Base-by-base conservation (phyloP, 2,113 vertebrate species). In the Corythornis vintsioides region DNA sequence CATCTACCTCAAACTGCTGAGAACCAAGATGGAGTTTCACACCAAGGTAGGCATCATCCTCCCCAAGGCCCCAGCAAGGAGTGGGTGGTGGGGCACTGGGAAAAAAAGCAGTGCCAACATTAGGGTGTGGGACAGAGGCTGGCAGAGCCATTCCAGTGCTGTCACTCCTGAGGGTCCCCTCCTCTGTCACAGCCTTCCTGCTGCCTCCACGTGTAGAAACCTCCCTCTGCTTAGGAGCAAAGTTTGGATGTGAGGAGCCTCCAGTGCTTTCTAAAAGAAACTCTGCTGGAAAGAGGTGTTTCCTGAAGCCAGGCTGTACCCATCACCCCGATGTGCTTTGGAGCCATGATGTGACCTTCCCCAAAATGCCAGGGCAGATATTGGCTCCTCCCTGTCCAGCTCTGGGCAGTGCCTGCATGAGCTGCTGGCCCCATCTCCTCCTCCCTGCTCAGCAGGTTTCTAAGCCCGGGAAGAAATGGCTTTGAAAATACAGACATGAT, bases 1-100 rank as follows among this genome's bases (percentile, higher is more conserved):
- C 97, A 98, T 99, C 98, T 99, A 99, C 98, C 98, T 99, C 98
- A 99, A 98, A 98, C 98, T 99, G 93, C 98, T 99, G 98, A 99
- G 99, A 98, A 99, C 98, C 92, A 99, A 99, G 98, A 99, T 99
- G 98, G 99, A 99, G 93, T 99, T 99, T 94, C 99, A 99, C 97
- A 98, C 98, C 93, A 99, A 99, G 98, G 99, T 99, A 97, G 98
- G 96, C 48, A 10, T 60, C 3, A 0, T 42, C 50, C 55, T 63
- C 40, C 31, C 26, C n/a, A 25, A 0, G 7, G 28, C 52, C 48
- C 5, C 38, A 66, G 48, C 28, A 33, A 50, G 53, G 13, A 24
- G 1, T 33, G 45, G 21, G 9, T 35, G 11, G 10, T 42, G 25
- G 8, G 26, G 14, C 4, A 12, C 47, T 48, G 70, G 15, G 20